Conservation (phyloP, 2,888 invertebrate species). For the Eupelmus urozonus region DNA sequence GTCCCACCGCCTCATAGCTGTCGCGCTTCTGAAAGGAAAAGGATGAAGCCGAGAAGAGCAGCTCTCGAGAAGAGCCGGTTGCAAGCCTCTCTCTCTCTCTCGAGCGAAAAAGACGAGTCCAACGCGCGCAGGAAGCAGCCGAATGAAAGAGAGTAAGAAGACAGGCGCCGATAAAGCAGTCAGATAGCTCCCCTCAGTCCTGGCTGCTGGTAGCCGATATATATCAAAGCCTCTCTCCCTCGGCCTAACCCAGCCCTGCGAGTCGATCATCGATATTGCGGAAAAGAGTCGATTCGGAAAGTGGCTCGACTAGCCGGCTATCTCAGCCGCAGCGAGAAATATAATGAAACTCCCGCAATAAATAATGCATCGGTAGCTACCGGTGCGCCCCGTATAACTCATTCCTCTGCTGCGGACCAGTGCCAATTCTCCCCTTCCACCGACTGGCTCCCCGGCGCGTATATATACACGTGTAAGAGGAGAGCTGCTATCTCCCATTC, state of each 20-base stretch:
- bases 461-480: neutral
- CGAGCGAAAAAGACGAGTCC: too few species aligned
- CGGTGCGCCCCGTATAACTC: conserved; percentile 75
- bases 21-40: conserved; percentile 23
- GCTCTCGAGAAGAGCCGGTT: neutral
- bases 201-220: conserved; percentile 32
- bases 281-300: conserved; percentile 57
- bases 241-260: too few species aligned
- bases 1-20: neutral
- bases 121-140: conserved; percentile 1
- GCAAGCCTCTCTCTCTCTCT: neutral
- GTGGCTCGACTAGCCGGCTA: conserved; percentile 54
- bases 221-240: too few species aligned
- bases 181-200: conserved; percentile 39
- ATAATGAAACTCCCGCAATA: conserved; percentile 76
- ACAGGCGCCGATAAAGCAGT: conserved; percentile 57
- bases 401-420: conserved; percentile 69
- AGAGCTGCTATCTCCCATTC: conserved; percentile 43
- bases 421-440: conserved; percentile 60
- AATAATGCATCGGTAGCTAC: conserved; percentile 77
- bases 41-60: neutral
- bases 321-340: conserved; percentile 65
- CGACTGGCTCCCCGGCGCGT: conserved; percentile 25
- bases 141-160: conserved; percentile 48
- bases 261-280: conserved; percentile 56